phyloP scores from a whole-genome alignment of 2,113 vertebrate species.

The Neotragus moschatus region DNA sequence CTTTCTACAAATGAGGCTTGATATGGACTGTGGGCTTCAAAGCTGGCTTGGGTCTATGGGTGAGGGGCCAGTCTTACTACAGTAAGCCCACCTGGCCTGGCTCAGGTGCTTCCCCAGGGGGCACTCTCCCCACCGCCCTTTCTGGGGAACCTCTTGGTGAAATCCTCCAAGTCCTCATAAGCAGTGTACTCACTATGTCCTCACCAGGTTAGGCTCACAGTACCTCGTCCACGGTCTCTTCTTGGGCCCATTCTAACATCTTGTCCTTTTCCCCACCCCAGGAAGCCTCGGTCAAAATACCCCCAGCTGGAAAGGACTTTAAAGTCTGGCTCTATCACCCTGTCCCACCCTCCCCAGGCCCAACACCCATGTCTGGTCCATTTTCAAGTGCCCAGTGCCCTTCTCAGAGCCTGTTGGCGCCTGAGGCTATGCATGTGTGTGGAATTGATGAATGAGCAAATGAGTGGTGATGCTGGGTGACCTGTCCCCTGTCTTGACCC shows the following conservation, averaged over 20 bases:
- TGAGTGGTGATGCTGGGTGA: fast-evolving
- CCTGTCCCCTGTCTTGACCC: background rate
- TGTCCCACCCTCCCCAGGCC: background rate
- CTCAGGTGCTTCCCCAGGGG: background rate
- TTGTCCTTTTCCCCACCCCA: background rate
- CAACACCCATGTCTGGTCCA: background rate
- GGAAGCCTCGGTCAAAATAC: background rate
- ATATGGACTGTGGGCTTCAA: fast-evolving
- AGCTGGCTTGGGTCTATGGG: background rate
- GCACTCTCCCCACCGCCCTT: fast-evolving
- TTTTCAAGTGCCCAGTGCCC: background rate
- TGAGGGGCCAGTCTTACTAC: background rate
- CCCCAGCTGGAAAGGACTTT: background rate
- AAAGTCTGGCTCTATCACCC: fast-evolving
- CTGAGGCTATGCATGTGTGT: fast-evolving
- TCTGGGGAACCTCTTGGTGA: background rate
- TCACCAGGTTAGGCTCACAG: fast-evolving
- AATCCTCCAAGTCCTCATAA: fast-evolving
- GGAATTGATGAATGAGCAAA: fast-evolving
- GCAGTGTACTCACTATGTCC: fast-evolving
- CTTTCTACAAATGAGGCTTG: background rate
- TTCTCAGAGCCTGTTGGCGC: fast-evolving
- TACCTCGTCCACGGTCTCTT: background rate
- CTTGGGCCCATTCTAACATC: background rate
- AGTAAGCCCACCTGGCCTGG: background rate